phyloP scores from a whole-genome alignment of 2,113 vertebrate species.

The Phocoena phocoena region DNA sequence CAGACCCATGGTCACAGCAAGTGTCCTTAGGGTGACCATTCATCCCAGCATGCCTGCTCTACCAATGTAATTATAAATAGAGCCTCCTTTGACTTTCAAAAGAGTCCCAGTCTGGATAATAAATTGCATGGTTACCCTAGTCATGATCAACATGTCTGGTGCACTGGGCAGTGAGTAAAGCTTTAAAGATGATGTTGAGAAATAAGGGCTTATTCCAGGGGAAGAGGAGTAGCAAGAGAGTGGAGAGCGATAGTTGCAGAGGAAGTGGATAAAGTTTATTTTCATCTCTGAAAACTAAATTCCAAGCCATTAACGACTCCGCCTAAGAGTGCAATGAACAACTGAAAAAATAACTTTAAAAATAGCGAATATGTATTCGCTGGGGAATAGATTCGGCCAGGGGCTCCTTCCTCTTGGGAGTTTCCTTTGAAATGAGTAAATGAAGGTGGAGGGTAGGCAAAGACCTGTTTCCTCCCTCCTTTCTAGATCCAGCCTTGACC shows the following conservation, averaged over 20 bases:
- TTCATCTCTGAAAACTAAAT: background rate
- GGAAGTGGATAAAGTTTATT: background rate
- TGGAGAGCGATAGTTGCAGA: background rate
- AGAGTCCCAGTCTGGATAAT: background rate
- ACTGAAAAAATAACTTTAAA: background rate
- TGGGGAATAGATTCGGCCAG: background rate
- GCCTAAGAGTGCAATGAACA: background rate
- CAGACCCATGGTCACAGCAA: background rate
- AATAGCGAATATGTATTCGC: background rate
- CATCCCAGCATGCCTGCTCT: background rate
- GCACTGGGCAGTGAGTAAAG: background rate
- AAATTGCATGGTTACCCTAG: background rate
- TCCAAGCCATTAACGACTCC: background rate
- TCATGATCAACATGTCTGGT: background rate
- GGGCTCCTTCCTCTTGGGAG: background rate
- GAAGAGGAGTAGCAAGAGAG: background rate
- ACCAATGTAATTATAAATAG: background rate
- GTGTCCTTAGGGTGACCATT: background rate
- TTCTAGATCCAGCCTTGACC: background rate
- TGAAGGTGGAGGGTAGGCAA: background rate
- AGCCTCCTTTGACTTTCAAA: background rate
- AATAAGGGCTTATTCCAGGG: background rate
- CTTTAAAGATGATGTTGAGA: background rate
- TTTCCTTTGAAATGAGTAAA: background rate
- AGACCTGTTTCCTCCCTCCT: background rate